Evolutionary conservation across 2,888 invertebrate species (phyloP).

Genomic region (Lasioglossum morio): DNA sequence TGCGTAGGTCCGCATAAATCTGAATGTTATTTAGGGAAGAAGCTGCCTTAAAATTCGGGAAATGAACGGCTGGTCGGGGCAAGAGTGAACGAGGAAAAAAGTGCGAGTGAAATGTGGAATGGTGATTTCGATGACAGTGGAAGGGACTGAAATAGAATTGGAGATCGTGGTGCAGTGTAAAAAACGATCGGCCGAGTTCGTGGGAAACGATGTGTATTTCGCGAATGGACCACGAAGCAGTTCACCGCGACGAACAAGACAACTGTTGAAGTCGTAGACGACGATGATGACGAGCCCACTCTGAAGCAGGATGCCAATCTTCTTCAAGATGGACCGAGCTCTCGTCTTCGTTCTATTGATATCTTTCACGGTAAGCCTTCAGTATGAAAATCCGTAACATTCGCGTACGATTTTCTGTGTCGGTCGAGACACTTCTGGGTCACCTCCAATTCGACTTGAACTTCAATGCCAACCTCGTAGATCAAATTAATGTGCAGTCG

Average conservation of each 20-base stretch:
- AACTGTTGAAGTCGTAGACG: constrained; percentile 9
- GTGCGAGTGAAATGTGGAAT: constrained; percentile 38
- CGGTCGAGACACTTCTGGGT: constrained; percentile 47
- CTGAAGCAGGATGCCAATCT: constrained; percentile 50
- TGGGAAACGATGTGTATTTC: constrained; percentile 46
- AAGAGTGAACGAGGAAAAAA: constrained; percentile 3
- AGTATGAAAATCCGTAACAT: constrained; percentile 38
- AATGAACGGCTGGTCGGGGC: not conserved
- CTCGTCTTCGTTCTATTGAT: constrained; percentile 57
- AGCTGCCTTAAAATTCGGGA: not conserved
- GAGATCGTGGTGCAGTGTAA: constrained; percentile 8
- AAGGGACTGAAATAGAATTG: constrained; percentile 23
- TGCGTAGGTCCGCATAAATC: not conserved
- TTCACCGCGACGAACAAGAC: constrained; percentile 15
- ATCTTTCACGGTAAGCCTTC: constrained; percentile 67
- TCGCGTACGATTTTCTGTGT: constrained; percentile 55
- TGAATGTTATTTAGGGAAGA: not conserved
- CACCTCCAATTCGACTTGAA: constrained; percentile 38
- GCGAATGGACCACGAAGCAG: not conserved
- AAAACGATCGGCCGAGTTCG: not conserved
- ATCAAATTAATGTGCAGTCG: constrained; percentile 51
- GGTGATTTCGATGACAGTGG: constrained; percentile 43
- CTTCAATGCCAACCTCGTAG: constrained; percentile 60
- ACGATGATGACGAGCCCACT: constrained; percentile 46
- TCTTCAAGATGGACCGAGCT: constrained; percentile 65